These are phyloP conservation scores for Megaceryle maxima DNA, from an alignment of 2,113 vertebrate species.

Conservation along the genomic window DNA sequence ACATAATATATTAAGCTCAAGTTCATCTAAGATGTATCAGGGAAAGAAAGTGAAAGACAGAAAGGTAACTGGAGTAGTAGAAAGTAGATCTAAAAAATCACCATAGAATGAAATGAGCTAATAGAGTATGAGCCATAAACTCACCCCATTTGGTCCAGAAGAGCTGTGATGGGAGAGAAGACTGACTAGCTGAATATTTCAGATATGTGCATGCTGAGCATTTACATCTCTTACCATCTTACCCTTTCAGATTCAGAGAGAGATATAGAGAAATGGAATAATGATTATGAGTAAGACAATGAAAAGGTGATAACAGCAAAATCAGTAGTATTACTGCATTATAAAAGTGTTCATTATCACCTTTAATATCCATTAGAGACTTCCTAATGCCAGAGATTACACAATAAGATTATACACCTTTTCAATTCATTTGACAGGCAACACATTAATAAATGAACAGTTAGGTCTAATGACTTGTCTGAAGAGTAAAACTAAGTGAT, in stretches of 20 bases:
- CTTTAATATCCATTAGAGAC: not conserved
- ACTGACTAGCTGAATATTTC: not conserved
- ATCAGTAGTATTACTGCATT: not conserved
- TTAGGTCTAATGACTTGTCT: not conserved
- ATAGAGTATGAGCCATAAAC: not conserved
- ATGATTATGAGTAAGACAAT: not conserved
- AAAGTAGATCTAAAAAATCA: not conserved
- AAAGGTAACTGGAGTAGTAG: not conserved
- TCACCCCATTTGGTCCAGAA: not conserved
- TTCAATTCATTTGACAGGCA: not conserved
- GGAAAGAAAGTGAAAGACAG: not conserved
- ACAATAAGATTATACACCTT: not conserved
- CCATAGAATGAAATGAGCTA: not conserved
- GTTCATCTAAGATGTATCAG: not conserved
- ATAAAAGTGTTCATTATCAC: not conserved
- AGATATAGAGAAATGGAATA: not conserved
- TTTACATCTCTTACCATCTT: not conserved
- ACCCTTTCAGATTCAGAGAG: not conserved
- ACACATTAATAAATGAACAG: not conserved
- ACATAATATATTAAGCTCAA: not conserved
- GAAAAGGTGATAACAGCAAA: not conserved
- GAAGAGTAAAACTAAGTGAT: not conserved
- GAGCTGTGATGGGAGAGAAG: not conserved
- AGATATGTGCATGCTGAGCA: accelerated
- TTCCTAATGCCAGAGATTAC: not conserved